Conservation (phyloP, 2,888 invertebrate genomes). For the Epinotia demarniana region DNA sequence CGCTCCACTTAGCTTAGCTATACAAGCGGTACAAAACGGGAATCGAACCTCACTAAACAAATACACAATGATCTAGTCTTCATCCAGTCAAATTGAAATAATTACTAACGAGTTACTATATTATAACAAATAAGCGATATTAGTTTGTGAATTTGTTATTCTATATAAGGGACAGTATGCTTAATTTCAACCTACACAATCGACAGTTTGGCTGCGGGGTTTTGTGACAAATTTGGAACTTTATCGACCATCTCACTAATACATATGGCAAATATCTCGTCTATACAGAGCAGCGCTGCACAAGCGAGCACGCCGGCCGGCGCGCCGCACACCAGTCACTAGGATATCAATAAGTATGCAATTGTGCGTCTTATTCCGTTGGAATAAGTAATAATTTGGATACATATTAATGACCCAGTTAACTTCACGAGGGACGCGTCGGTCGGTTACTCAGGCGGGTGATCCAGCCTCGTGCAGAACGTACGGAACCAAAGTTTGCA, state of each 20-base stretch:
- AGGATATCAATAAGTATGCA: slow-evolving; percentile 3
- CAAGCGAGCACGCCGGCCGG: not conserved
- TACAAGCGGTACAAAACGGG: slow-evolving; percentile 82
- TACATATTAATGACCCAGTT: slow-evolving; percentile 1
- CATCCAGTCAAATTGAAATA: slow-evolving; percentile 80
- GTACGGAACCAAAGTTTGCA: not conserved
- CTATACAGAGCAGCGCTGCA: slow-evolving; percentile 46
- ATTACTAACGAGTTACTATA: slow-evolving; percentile 80
- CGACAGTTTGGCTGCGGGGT: slow-evolving; percentile 60
- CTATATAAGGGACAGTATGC: slow-evolving; percentile 59
- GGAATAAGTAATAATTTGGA: slow-evolving; percentile 28
- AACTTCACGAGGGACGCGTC: not conserved
- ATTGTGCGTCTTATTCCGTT: slow-evolving; percentile 30
- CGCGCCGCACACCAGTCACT: not conserved
- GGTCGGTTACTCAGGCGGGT: slow-evolving; percentile 5
- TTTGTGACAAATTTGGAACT: slow-evolving; percentile 71
- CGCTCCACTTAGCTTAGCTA: slow-evolving; percentile 80
- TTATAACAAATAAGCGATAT: slow-evolving; percentile 79
- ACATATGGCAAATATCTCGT: slow-evolving; percentile 79
- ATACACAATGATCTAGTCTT: slow-evolving; percentile 68
- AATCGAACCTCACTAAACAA: slow-evolving; percentile 74
- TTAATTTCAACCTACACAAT: slow-evolving; percentile 56
- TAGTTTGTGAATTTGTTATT: slow-evolving; percentile 83
- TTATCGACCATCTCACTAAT: slow-evolving; percentile 79
- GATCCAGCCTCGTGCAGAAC: slow-evolving; percentile 17